Base-by-base conservation (phyloP, 2,888 invertebrate genomes). In the Labia minor region DNA sequence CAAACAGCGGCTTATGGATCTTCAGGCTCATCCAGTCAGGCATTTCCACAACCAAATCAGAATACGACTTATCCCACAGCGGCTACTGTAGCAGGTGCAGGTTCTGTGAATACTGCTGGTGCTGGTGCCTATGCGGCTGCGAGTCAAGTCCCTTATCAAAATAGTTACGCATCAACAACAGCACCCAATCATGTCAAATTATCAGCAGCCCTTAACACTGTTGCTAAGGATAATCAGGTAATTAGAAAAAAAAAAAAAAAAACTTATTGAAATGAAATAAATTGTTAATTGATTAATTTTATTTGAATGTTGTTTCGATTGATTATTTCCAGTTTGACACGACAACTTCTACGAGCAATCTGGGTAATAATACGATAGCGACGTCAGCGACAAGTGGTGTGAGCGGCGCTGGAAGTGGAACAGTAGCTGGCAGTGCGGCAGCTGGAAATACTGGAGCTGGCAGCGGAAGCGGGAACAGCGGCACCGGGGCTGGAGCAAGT, bases 131-230 rank as follows among this genome's bases (percentile, higher is more conserved):
- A 70, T 21, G 68, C 70, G 61, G 68, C 69, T 18, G 66, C 68
- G 33, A 67, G 66, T 14, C 63, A 68, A 33, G 67, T 68, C 8
- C 72, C 72, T 62, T 73, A 73, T 67, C 73, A 73, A 68, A 74
- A 74, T 70, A 73, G 71, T 70, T 73, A 73, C 69, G 68, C 72
- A n/a, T 69, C 69, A 14, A 70, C 71, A 8, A 69, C 68, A n/a
- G 68, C 70, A 21, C 73, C 72, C 63, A 71, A 70, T 68, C 72
- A 72, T 63, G 65, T 68, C 63, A 73, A 73, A 66, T 68, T 72
- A 21, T 71, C 69, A 65, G 68, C 71, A 19, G 66, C 71, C 11
- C 70, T 73, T 16, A 71, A 67, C 66, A 69, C 71, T 19, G 67
- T 68, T 20, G 69, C 71, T 63, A 71, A 71, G 66, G 71, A 72